Evolutionary conservation across 1,140 invertebrate species (phyloP), one percentile per base, ranked within the genome.

Genomic region (Reticulitermes speratus): DNA sequence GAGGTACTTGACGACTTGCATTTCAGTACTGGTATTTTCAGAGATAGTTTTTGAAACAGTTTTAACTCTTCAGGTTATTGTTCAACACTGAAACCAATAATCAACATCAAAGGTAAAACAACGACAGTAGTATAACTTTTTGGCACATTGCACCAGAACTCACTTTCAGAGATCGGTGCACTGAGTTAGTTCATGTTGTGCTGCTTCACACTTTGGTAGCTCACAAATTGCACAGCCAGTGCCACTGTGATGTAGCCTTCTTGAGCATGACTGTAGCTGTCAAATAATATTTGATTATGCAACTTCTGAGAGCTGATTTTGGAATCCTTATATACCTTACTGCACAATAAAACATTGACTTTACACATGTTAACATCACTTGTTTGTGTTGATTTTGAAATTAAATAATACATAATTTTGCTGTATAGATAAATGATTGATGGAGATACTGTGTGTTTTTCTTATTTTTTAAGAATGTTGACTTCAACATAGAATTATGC

Each of bases 21-120:
- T 75, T 75, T 25, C n/a, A n/a, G n/a, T n/a, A 30, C n/a, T n/a
- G 7, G 7, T 75, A 30, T 75, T 9, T 48, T 75, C n/a, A 75
- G 65, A 75, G 5, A 75, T 14, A 52, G 21, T 85, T 85, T 85
- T 85, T 85, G 21, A 48, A 81, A 81, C 65, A 44, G 12, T 44
- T 59, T 85, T 83, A 82, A 85, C 69, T 87, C 81, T 81, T 84
- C 52, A 87, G 87, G 87, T 85, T 55, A 38, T 87, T 87, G 25
- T 65, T 82, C 65, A 83, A 86, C 87, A 21, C 48, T 87, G 84
- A 87, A 75, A 55, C 84, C 87, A 21, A 45, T 85, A 52, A 86
- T 25, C 48, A 83, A 86, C 84, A 83, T 86, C 59, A 85, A 69
- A 87, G 87, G 87, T 87, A 87, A 87, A 75, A 75, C 65, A 75